These are phyloP conservation scores for Charina bottae DNA, from an alignment of 2,113 vertebrate species.

Conservation along the genomic window DNA sequence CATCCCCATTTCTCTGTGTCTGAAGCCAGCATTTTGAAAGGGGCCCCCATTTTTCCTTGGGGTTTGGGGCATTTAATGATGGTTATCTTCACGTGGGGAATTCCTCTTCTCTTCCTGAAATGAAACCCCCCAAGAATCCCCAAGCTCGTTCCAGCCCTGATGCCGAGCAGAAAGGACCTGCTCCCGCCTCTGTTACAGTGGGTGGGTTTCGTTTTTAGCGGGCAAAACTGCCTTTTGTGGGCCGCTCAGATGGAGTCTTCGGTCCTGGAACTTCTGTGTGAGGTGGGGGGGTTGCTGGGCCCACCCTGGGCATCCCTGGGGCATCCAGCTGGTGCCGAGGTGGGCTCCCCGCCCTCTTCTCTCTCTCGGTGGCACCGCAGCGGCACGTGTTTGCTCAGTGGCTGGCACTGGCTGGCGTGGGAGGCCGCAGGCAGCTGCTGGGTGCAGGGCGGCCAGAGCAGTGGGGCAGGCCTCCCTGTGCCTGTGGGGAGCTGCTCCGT, in stretches of 20 bases:
- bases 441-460: neutral
- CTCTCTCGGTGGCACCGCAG: neutral
- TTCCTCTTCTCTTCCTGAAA: no score
- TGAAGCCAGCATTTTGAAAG: no score
- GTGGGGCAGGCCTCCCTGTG: neutral
- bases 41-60: no score
- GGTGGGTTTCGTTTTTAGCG: neutral
- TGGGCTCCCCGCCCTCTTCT: neutral
- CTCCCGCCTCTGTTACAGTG: no score
- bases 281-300: neutral
- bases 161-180: no score
- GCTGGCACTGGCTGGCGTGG: neutral
- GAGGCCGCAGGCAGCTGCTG: neutral
- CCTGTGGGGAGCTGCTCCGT: neutral
- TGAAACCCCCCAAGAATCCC: no score
- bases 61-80: no score
- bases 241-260: neutral
- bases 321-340: neutral
- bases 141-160: no score
- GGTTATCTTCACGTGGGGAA: no score
- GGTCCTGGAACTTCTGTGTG: neutral
- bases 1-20: no score
- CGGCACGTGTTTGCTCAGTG: neutral
- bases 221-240: neutral
- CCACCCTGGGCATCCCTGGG: no score